Conservation (phyloP, 2,888 invertebrate genomes). For the Pyrocoelia pectoralis region DNA sequence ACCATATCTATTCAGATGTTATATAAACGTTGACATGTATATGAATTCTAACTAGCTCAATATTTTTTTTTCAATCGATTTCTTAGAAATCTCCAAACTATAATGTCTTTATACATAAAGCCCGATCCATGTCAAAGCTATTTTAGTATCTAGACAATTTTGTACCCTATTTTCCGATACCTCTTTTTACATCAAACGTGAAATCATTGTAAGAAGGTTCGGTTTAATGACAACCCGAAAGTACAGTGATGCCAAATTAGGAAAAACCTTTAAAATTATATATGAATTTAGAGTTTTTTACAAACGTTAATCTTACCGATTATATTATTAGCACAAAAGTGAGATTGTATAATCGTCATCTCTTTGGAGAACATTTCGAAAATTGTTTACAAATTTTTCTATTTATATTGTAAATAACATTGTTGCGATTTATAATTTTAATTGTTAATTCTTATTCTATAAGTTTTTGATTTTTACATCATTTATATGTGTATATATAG, state of each 20-base stretch:
- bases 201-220: not conserved
- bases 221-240: not conserved
- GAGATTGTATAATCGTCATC: not conserved
- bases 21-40: conserved; percentile 2
- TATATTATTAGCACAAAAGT: not conserved
- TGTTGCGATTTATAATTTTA: not conserved
- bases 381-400: conserved; percentile 1
- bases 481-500: not conserved
- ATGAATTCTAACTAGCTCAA: not conserved
- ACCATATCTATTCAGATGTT: conserved; percentile 3
- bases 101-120: not conserved
- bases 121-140: not conserved
- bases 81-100: not conserved
- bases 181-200: not conserved
- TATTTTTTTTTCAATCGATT: not conserved
- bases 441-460: not conserved
- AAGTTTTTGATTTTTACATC: conserved; percentile 1
- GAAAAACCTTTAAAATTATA: not conserved
- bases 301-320: not conserved
- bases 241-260: not conserved
- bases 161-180: conserved; percentile 5
- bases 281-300: not conserved
- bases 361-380: not conserved
- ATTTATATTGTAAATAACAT: conserved; percentile 6
- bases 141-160: not conserved